Percentiles rank a stretch among this genome's conserved stretches.
phyloP scores from a whole-genome alignment of 2,113 vertebrate genomes.

The Centropus unirufus region DNA sequence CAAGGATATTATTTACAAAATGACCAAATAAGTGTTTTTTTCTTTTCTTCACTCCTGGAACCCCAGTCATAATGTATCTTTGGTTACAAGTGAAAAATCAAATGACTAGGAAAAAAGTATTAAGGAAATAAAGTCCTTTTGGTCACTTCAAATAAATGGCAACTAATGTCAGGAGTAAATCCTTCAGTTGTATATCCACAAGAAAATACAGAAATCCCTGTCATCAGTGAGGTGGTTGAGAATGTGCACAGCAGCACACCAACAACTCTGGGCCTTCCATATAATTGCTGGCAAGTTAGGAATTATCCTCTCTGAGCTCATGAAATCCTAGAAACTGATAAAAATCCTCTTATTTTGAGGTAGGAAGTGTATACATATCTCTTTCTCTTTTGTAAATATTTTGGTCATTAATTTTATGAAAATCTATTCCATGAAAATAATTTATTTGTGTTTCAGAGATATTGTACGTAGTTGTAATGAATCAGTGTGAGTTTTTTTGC shows the following conservation, averaged over 20 bases:
- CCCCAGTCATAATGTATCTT: not conserved
- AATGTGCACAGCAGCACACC: not conserved
- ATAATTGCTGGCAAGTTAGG: not conserved
- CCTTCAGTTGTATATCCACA: not conserved
- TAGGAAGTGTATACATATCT: not conserved
- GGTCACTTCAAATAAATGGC: not conserved
- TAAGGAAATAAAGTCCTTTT: not conserved
- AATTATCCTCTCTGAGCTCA: not conserved
- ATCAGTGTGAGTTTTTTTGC: not conserved
- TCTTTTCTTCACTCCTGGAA: not conserved
- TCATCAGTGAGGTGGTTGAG: not conserved
- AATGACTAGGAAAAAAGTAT: not conserved
- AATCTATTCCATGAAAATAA: not conserved
- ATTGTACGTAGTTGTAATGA: not conserved
- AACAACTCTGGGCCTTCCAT: not conserved
- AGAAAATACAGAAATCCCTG: not conserved
- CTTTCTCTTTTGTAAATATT: not conserved
- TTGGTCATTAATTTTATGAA: not conserved
- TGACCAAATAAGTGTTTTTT: not conserved
- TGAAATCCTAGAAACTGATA: not conserved
- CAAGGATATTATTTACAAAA: not conserved
- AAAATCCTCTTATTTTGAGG: not conserved
- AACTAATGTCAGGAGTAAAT: not conserved
- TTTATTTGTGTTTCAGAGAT: not conserved
- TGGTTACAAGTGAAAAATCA: not conserved